Conservation (phyloP, 2,888 invertebrate genomes). For the Lamellibrachia satsuma region DNA sequence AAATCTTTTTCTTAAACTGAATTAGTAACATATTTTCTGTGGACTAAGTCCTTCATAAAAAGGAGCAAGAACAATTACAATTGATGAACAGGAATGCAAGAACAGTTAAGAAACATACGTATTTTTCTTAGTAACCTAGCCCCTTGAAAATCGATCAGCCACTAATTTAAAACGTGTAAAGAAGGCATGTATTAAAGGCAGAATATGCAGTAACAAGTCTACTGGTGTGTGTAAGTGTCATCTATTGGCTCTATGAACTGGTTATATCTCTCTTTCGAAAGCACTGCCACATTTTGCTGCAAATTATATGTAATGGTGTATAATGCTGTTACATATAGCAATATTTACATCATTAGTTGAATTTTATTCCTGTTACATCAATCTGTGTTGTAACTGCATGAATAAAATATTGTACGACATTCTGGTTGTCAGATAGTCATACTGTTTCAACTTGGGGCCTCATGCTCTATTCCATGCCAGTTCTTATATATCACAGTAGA, state of each 20-base stretch:
- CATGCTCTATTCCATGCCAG: too few species aligned
- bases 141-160: not conserved
- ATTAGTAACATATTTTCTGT: not conserved
- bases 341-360: not conserved
- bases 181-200: not conserved
- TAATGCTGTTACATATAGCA: not conserved
- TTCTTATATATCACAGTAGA: too few species aligned
- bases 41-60: not conserved
- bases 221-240: too few species aligned
- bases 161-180: not conserved
- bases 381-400: slow-evolving; percentile 17
- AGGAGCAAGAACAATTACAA: not conserved
- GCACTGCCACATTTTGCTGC: not conserved
- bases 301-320: not conserved
- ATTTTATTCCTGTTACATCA: slow-evolving; percentile 10
- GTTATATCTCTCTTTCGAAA: not conserved
- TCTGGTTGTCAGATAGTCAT: not conserved
- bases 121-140: not conserved
- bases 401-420: slow-evolving; percentile 10
- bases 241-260: not conserved
- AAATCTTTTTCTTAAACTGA: not conserved
- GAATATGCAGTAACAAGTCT: not conserved
- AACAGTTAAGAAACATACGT: not conserved
- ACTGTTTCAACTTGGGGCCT: not conserved
- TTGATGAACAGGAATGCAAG: not conserved